These are phyloP conservation scores for Petromus typicus DNA, from an alignment of 2,113 vertebrate species.

Conservation along the genomic window DNA sequence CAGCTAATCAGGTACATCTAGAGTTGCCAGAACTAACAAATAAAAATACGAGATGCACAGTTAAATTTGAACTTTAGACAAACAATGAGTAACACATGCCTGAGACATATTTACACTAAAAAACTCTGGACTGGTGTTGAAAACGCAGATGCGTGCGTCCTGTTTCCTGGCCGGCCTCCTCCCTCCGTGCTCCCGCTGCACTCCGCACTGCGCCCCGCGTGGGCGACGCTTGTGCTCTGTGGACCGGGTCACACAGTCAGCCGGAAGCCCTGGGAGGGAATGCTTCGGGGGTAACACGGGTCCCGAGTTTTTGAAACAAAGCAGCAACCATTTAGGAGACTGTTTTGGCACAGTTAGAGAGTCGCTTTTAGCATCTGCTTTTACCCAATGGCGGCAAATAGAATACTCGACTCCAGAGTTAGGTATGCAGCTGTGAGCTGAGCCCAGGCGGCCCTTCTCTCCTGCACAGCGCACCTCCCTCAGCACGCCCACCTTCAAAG, in stretches of 20 bases:
- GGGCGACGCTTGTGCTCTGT: slow-evolving; percentile 51
- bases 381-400: slow-evolving; percentile 7
- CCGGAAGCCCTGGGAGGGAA: slow-evolving; percentile 36
- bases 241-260: slow-evolving; percentile 58
- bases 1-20: background rate
- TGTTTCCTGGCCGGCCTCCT: slow-evolving; percentile 12
- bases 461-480: background rate
- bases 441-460: background rate
- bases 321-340: slow-evolving; percentile 55
- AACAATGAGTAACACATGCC: slow-evolving; percentile 1
- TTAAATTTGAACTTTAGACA: slow-evolving; percentile 45
- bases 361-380: slow-evolving; percentile 30
- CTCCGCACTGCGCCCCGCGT: slow-evolving; percentile 11
- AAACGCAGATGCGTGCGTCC: background rate
- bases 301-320: slow-evolving; percentile 62
- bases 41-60: background rate
- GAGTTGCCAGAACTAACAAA: slow-evolving; percentile 12
- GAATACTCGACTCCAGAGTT: slow-evolving; percentile 26
- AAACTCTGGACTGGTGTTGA: background rate
- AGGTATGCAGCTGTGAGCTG: background rate
- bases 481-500: background rate
- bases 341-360: slow-evolving; percentile 46
- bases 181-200: background rate
- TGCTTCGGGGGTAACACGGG: slow-evolving; percentile 4
- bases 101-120: background rate